phyloP scores from a whole-genome alignment of 2,113 vertebrate species.

The Calyptommatus sinebrachiatus region DNA sequence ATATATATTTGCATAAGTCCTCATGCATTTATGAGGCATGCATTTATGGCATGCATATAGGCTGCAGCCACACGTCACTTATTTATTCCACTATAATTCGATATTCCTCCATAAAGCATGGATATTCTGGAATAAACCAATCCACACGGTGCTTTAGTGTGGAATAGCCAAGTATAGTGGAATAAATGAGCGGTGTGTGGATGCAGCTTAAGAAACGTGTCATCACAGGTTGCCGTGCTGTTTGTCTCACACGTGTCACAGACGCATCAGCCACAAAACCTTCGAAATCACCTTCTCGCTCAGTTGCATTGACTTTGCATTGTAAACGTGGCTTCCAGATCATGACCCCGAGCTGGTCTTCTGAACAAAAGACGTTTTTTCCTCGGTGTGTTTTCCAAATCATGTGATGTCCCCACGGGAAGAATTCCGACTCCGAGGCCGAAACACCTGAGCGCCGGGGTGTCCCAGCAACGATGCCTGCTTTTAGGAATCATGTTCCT shows the following conservation, averaged over 20 bases:
- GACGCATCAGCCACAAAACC: too few relatives aligned
- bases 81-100: too few relatives aligned
- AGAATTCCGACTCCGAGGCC: neutral
- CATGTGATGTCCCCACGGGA: neutral
- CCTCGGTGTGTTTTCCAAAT: neutral
- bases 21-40: neutral
- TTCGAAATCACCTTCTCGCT: too few relatives aligned
- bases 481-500: constrained; percentile 53
- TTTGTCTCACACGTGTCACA: too few relatives aligned
- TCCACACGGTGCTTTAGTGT: too few relatives aligned
- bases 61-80: too few relatives aligned
- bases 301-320: neutral
- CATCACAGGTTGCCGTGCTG: neutral
- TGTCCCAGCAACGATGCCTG: constrained; percentile 13
- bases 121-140: too few relatives aligned
- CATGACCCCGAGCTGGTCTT: neutral
- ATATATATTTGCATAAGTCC: too few relatives aligned
- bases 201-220: neutral
- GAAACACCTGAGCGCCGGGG: neutral
- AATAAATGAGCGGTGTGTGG: too few relatives aligned
- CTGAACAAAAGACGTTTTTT: neutral
- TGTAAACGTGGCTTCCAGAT: neutral
- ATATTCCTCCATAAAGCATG: too few relatives aligned
- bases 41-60: neutral
- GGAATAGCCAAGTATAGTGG: too few relatives aligned